Evolutionary conservation across 2,113 vertebrate species (phyloP).

Genomic region (Crotalus horridus): DNA sequence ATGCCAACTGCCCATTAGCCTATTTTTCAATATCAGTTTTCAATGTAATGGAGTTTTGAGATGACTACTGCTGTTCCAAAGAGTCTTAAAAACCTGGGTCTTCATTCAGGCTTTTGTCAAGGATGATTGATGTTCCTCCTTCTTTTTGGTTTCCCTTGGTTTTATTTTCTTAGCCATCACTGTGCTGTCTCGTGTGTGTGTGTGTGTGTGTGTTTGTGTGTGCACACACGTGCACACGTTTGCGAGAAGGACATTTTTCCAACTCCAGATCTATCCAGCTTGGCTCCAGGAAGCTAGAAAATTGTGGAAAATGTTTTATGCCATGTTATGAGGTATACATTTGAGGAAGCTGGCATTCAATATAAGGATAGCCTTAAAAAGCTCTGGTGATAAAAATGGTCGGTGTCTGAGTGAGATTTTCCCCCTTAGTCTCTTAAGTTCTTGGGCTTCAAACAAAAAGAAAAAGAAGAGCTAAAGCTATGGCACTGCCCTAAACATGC

Average conservation of each 20-base stretch:
- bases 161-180: neutral
- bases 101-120: neutral
- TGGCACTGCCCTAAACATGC: neutral
- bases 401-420: neutral
- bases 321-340: too few species aligned
- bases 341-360: neutral
- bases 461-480: neutral
- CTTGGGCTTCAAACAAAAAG: neutral
- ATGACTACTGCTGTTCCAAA: neutral
- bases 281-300: neutral
- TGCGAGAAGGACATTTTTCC: neutral
- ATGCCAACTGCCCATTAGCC: neutral
- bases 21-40: neutral
- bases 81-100: neutral
- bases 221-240: rapidly evolving
- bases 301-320: neutral
- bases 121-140: neutral
- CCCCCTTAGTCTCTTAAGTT: neutral
- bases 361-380: neutral
- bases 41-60: neutral
- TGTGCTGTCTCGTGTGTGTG: neutral
- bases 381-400: neutral
- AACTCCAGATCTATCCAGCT: neutral
- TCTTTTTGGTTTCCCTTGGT: neutral
- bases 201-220: neutral